Evolutionary conservation across 2,888 invertebrate species (phyloP).

Genomic region (Drosophila lacicola): DNA sequence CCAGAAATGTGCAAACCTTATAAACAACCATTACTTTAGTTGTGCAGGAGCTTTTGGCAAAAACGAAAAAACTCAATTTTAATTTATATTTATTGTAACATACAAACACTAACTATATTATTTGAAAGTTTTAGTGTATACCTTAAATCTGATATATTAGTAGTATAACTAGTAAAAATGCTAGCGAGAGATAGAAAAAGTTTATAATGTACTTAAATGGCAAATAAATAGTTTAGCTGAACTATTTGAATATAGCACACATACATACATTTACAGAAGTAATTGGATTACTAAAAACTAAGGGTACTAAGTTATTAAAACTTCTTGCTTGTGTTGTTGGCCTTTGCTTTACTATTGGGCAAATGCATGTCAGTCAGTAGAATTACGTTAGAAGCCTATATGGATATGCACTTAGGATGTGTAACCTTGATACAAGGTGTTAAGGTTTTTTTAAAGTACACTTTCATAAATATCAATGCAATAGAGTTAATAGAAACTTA

Average conservation of each 20-base stretch:
- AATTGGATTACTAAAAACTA: constrained; percentile 27
- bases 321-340: constrained; percentile 18
- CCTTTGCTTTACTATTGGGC: constrained; percentile 30
- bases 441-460: constrained; percentile 41
- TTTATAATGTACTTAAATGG: constrained; percentile 68
- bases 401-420: constrained; percentile 59
- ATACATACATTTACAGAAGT: constrained; percentile 51
- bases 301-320: constrained; percentile 12
- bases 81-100: constrained; percentile 21
- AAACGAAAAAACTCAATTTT: constrained; percentile 2
- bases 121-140: constrained; percentile 8
- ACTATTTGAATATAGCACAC: constrained; percentile 78
- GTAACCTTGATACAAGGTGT: constrained; percentile 85
- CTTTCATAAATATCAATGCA: constrained; percentile 42
- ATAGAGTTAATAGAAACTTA: constrained; percentile 20
- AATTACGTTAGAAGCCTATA: constrained; percentile 19
- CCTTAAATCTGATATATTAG: constrained; percentile 7
- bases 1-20: constrained; percentile 1
- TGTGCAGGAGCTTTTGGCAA: background rate
- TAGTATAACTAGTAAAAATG: constrained; percentile 29
- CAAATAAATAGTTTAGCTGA: constrained; percentile 58
- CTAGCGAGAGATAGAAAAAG: constrained; percentile 36
- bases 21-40: constrained; percentile 3
- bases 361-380: constrained; percentile 55
- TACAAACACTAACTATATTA: constrained; percentile 9